Base-by-base conservation (phyloP, 2,797 vertebrate species). In the Graptemys geographica region DNA sequence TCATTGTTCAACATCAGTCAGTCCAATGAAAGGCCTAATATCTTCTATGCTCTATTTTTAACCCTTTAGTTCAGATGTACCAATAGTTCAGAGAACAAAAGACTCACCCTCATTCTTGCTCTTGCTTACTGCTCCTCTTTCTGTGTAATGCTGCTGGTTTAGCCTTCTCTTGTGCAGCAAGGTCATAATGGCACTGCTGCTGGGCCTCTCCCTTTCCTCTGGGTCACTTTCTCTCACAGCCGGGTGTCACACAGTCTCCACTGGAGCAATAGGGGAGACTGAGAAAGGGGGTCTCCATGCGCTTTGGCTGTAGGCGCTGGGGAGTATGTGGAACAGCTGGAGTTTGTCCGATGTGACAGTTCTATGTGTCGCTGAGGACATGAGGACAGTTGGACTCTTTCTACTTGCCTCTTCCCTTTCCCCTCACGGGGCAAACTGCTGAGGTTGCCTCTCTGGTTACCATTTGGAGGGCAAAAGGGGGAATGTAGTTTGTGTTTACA, bases 391-490 rank as follows among this genome's bases (percentile, higher is more conserved):
- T 23, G 9, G 62, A 12, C 37, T 23, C 79, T 87, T 72, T 47
- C 79, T 62, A 74, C 33, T 96, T 92, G 28, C n/a, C 21, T 56
- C 62, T 93, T 41, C 37, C 21, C 57, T 78, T 93, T 55, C 87
- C 93, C 57, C 57, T 86, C 62, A 88, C 53, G 21, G 28, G 41
- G 41, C 15, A 93, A 55, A 84, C 62, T 92, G 62, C 89, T 51
- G 47, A 92, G 95, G 78, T 74, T 96, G 78, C 89, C 93, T 89
- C 2, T 92, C 94, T 88, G 89, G 11, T 90, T 94, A 87, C 82
- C 90, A 21, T 12, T 97, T 5, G 53, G 81, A 92, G 80, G 87
- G 80, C 86, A 92, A 88, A 92, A 94, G 57, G 94, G 95, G 92
- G 56, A 94, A 78, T 57, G 88, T 87, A 89, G 62, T 88, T 90